Evolutionary conservation across 2,113 vertebrate genomes (phyloP), one percentile per base, ranked within the genome.

Genomic region (Callionymus lyra): DNA sequence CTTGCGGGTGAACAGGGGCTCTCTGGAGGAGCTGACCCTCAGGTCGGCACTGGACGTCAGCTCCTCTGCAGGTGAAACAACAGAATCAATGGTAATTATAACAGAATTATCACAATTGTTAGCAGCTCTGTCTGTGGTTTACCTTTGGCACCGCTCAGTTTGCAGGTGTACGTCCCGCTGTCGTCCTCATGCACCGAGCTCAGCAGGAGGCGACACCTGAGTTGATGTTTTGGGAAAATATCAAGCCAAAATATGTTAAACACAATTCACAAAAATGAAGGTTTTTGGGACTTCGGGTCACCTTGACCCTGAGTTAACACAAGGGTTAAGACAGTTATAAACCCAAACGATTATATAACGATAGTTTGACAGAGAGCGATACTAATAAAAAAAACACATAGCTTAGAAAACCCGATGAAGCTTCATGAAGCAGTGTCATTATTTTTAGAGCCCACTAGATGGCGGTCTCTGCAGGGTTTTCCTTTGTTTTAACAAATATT

Each of bases 141-240:
- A 94, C 92, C 94, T 90, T 92, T 95, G 60, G 87, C 88, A 0
- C 91, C 93, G 81, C 91, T 94, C 60, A 97, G 84, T 70, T 96
- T 97, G 84, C 94, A 98, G 6, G 86, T 92, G 79, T 98, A 98
- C 34, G 82, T 66, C 1, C 91, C 94, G 0, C 91, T 93, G 75
- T 98, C 92, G 1, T 97, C 91, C 70, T 98, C 94, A 0, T 98
- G 94, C 15, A 93, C 91, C 2, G 91, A 96, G 47, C 90, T 90
- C 6, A 97, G 84, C 59, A 92, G 83, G 50, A 97, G 86, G 27
- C 88, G 87, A 72, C 92, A 96, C 57, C 81, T 47, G 18, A 10
- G 10, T 9, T 6, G n/a, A n/a, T n/a, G n/a, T n/a, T n/a, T n/a
- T n/a, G n/a, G n/a, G n/a, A 6, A 10, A 21, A 46, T 6, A 16